Conservation (phyloP, 2,888 invertebrate genomes). For the Thereva nobilitata region DNA sequence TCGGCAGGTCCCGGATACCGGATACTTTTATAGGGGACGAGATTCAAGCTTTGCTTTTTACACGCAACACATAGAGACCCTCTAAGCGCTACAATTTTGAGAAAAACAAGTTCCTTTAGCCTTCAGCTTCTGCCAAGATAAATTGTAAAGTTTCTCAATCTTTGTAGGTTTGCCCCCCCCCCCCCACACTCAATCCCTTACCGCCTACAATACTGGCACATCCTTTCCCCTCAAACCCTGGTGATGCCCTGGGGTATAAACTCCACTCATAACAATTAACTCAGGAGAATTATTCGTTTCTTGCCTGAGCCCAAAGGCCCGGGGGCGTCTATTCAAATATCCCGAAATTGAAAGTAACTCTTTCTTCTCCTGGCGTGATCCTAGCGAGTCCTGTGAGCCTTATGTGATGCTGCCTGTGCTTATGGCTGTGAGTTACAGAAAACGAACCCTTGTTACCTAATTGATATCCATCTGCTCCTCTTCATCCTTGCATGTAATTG, state of each 20-base stretch:
- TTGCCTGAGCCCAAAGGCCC: conserved; percentile 10
- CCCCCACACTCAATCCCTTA: background rate
- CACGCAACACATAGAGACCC: background rate
- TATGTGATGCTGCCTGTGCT: too few relatives aligned
- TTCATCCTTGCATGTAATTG: conserved; percentile 22
- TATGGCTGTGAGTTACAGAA: conserved; percentile 5
- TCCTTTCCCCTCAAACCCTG: too few relatives aligned
- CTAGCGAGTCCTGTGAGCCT: too few relatives aligned
- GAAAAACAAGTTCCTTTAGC: conserved; percentile 22
- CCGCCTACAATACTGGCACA: too few relatives aligned
- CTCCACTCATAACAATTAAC: conserved; percentile 33
- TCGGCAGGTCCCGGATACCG: background rate
- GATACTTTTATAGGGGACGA: background rate
- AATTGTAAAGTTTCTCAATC: conserved; percentile 33
- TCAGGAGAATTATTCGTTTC: conserved; percentile 26
- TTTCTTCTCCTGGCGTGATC: conserved; percentile 1
- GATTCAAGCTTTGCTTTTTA: too few relatives aligned
- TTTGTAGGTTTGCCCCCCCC: conserved; percentile 6
- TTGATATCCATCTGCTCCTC: conserved; percentile 33
- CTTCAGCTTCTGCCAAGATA: conserved; percentile 27
- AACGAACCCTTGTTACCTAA: conserved; percentile 17
- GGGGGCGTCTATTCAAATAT: conserved; percentile 27
- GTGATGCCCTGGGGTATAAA: conserved; percentile 15
- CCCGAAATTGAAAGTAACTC: conserved; percentile 32
- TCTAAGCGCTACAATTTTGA: conserved; percentile 20